Conservation (phyloP, 2,113 vertebrate genomes). For the Tretioscincus oriximinensis region DNA sequence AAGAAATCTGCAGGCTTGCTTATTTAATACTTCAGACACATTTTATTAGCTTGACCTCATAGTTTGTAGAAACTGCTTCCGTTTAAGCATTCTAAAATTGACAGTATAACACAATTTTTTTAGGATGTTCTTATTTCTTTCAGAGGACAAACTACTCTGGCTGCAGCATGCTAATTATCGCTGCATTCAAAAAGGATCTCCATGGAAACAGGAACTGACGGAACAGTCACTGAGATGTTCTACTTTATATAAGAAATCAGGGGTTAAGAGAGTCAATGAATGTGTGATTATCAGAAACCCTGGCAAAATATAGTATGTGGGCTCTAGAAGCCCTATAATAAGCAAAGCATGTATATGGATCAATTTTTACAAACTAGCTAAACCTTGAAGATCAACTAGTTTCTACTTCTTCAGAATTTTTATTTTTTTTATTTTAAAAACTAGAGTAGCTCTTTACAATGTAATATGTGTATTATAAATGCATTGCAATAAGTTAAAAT, state of each 20-base stretch:
- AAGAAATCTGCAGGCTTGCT: neutral
- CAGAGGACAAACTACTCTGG: constrained; percentile 17
- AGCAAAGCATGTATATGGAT: neutral
- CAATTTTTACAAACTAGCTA: neutral
- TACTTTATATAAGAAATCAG: constrained; percentile 29
- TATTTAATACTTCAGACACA: constrained; percentile 4
- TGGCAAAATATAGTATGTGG: neutral
- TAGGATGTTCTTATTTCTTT: constrained; percentile 22
- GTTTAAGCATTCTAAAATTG: neutral
- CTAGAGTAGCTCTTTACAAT: no score
- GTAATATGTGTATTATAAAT: no score
- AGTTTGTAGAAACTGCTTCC: constrained; percentile 18
- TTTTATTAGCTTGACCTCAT: constrained; percentile 19
- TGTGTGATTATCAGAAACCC: constrained; percentile 29
- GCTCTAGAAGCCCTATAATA: constrained; percentile 6
- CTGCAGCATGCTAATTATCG: constrained; percentile 32
- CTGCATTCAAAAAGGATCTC: constrained; percentile 28
- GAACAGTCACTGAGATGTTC: constrained; percentile 15
- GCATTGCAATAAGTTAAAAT: no score
- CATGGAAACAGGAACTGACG: constrained; percentile 32
- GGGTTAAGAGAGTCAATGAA: constrained; percentile 32
- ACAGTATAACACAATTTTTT: neutral
- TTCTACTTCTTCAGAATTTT: neutral
- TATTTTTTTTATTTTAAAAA: neutral
- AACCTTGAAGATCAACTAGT: neutral